These are phyloP conservation scores for Hipposideros armiger DNA, from an alignment of 2,113 vertebrate species.

Conservation along the genomic window DNA sequence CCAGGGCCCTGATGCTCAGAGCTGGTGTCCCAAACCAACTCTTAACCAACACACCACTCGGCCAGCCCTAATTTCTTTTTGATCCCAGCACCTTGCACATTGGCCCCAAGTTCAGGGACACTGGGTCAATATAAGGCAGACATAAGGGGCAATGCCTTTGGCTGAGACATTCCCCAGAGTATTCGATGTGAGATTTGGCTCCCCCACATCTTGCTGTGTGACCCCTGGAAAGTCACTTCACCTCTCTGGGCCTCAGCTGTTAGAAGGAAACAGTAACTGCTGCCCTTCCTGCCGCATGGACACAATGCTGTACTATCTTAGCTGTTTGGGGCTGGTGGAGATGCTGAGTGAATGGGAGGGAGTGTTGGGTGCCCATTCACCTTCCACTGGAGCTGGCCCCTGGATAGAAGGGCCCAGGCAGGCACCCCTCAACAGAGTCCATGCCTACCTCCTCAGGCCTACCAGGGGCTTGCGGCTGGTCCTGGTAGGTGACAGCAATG, in stretches of 20 bases:
- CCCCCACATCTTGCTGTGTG: not conserved
- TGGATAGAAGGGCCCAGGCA: not conserved
- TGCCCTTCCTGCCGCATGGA: not conserved
- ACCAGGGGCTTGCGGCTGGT: not conserved
- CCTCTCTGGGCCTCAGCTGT: not conserved
- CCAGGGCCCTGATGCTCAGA: too few species aligned
- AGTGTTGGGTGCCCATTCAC: not conserved
- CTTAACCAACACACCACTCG: too few species aligned
- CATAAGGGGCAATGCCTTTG: not conserved
- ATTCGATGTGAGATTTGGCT: not conserved
- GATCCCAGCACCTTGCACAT: not conserved
- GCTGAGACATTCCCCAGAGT: not conserved
- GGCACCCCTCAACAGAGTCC: not conserved
- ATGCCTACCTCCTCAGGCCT: not conserved
- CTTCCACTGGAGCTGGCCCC: too few species aligned
- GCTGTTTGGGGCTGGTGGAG: not conserved
- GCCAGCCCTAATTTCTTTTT: not conserved
- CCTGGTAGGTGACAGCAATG: not conserved
- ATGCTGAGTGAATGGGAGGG: not conserved
- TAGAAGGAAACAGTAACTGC: not conserved
- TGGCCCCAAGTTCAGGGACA: not conserved
- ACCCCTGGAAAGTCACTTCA: not conserved
- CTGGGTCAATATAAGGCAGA: not conserved
- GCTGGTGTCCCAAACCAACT: too few species aligned
- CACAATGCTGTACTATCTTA: not conserved